A percentile compares a stretch with the other conserved stretches of the same genome.
Conservation (phyloP, 2,888 invertebrate genomes). For the Abscondita cerata region DNA sequence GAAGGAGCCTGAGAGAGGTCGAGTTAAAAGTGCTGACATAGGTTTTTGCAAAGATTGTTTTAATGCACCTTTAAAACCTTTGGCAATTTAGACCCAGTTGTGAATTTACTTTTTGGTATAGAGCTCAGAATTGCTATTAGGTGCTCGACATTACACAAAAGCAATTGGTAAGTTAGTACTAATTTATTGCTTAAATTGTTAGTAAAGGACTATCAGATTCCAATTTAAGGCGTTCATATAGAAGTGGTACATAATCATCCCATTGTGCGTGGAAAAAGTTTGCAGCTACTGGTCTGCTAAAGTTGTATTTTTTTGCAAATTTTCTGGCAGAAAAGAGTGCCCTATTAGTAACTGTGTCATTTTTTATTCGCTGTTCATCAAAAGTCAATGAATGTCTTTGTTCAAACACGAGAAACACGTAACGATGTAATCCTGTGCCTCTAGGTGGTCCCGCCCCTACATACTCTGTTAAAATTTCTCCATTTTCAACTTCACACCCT, state of each 20-base stretch:
- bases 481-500: conserved; percentile 66
- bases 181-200: too few species aligned
- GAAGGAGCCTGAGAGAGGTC: conserved; percentile 90
- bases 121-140: conserved; percentile 93
- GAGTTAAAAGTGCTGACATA: conserved; percentile 99
- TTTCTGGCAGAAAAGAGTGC: conserved; percentile 64
- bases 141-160: conserved; percentile 97
- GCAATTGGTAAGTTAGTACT: conserved; percentile 87
- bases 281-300: conserved; percentile 67
- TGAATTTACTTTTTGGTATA: conserved; percentile 99
- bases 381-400: conserved; percentile 63
- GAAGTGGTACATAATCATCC: conserved; percentile 63
- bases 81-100: conserved; percentile 98
- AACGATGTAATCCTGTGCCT: conserved; percentile 75
- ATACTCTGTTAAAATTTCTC: conserved; percentile 72
- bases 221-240: conserved; percentile 16
- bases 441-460: conserved; percentile 74
- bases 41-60: too few species aligned
- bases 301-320: conserved; percentile 65
- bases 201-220: neutral
- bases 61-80: conserved; percentile 95
- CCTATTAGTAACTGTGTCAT: conserved; percentile 35
- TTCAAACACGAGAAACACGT: conserved; percentile 73
- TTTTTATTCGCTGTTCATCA: conserved; percentile 27
- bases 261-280: conserved; percentile 68